These are phyloP conservation scores for Spialia ferax DNA, from an alignment of 2,888 invertebrate species.

Conservation along the genomic window DNA sequence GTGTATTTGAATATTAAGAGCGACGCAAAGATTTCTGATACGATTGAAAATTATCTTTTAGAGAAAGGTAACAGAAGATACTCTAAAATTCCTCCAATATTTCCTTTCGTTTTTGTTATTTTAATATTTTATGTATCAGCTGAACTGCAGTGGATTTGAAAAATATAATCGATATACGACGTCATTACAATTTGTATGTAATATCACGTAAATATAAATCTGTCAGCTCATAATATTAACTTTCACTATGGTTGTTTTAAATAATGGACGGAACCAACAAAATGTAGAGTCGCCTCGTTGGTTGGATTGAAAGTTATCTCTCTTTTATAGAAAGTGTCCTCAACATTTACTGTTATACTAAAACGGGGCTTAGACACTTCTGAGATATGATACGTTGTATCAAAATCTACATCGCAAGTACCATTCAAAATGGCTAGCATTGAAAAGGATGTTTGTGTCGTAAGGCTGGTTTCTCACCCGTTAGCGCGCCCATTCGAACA, in stretches of 20 bases:
- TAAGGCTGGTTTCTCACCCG: constrained; percentile 45
- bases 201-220: too few species aligned
- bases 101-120: not conserved
- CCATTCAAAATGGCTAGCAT: not conserved
- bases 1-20: constrained; percentile 68
- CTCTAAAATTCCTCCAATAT: not conserved
- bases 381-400: not conserved
- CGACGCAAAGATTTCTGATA: constrained; percentile 60
- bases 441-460: constrained; percentile 45
- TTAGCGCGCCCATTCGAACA: constrained; percentile 43
- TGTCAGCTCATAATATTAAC: too few species aligned
- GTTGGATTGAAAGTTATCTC: not conserved
- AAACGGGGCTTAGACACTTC: not conserved
- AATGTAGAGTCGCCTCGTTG: not conserved
- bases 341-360: not conserved
- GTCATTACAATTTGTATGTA: too few species aligned
- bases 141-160: too few species aligned
- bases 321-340: not conserved
- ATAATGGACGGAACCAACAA: not conserved
- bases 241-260: too few species aligned
- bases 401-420: constrained; percentile 15
- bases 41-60: constrained; percentile 42
- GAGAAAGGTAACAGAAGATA: not conserved
- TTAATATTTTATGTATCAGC: too few species aligned
- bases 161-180: too few species aligned